Conservation (phyloP, 1,140 invertebrate species). For the Idris sp. region DNA sequence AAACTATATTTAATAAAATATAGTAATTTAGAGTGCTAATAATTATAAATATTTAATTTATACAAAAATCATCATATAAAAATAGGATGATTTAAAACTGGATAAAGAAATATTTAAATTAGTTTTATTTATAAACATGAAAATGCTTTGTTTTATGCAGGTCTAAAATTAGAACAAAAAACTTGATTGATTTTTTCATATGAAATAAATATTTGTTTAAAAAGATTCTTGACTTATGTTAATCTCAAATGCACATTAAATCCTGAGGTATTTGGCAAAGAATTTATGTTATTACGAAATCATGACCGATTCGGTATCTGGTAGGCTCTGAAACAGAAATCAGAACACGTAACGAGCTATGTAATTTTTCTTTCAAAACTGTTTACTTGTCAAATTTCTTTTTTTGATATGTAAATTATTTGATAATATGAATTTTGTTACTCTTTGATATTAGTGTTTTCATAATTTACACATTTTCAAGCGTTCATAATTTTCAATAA, state of each 20-base stretch:
- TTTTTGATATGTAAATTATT: constrained; percentile 19
- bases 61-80: too few species aligned
- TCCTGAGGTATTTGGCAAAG: constrained; percentile 34
- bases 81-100: too few species aligned
- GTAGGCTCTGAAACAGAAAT: constrained; percentile 79
- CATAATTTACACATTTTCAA: too few species aligned
- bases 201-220: constrained; percentile 5
- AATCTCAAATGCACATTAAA: constrained; percentile 17
- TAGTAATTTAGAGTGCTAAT: too few species aligned
- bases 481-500: constrained; percentile 60
- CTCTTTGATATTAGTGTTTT: too few species aligned
- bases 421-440: constrained; percentile 33
- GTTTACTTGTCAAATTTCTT: constrained; percentile 28
- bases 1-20: too few species aligned
- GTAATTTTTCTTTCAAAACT: constrained; percentile 61
- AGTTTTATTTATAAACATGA: too few species aligned
- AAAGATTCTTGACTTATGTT: constrained; percentile 13
- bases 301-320: constrained; percentile 71
- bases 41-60: too few species aligned
- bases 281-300: constrained; percentile 53
- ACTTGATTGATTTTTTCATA: constrained; percentile 15
- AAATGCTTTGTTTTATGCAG: too few species aligned
- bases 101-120: too few species aligned
- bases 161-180: too few species aligned
- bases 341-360: constrained; percentile 75